phyloP scores from a whole-genome alignment of 2,113 vertebrate genomes.

The Salvelinus alpinus region DNA sequence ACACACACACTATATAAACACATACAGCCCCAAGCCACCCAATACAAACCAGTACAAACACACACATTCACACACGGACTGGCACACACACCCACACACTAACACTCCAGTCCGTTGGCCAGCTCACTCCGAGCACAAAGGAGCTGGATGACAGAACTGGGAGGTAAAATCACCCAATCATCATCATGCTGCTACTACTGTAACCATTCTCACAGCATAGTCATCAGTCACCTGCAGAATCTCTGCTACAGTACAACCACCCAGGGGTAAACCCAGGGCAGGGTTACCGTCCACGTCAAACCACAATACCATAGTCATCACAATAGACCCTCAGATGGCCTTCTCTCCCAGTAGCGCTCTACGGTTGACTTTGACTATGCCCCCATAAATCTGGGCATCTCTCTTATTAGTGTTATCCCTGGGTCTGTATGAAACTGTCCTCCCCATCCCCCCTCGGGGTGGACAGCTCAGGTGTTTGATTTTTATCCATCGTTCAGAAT shows the following conservation, averaged over 20 bases:
- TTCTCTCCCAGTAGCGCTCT: too few relatives aligned
- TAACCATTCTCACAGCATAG: background rate
- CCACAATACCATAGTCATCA: too few relatives aligned
- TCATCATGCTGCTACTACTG: background rate
- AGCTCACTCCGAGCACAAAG: background rate
- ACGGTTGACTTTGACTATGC: background rate
- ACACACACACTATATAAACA: background rate
- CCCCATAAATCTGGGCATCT: background rate
- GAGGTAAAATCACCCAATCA: slow-evolving; percentile 3
- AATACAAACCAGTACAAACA: background rate
- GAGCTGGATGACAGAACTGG: slow-evolving; percentile 1
- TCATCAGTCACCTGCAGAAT: background rate
- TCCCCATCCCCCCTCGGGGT: background rate
- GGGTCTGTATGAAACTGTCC: background rate
- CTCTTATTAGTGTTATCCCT: background rate
- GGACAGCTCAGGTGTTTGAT: slow-evolving; percentile 3
- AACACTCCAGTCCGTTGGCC: background rate
- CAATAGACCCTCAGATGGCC: too few relatives aligned
- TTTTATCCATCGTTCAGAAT: slow-evolving; percentile 39
- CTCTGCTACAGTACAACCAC: too few relatives aligned
- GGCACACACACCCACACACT: slow-evolving; percentile 9
- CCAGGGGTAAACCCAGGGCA: too few relatives aligned
- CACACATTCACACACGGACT: background rate
- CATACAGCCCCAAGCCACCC: background rate
- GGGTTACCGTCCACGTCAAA: too few relatives aligned